These are phyloP conservation scores for Cryptocephalus moraei DNA, from an alignment of 2,888 invertebrate species.

Conservation along the genomic window DNA sequence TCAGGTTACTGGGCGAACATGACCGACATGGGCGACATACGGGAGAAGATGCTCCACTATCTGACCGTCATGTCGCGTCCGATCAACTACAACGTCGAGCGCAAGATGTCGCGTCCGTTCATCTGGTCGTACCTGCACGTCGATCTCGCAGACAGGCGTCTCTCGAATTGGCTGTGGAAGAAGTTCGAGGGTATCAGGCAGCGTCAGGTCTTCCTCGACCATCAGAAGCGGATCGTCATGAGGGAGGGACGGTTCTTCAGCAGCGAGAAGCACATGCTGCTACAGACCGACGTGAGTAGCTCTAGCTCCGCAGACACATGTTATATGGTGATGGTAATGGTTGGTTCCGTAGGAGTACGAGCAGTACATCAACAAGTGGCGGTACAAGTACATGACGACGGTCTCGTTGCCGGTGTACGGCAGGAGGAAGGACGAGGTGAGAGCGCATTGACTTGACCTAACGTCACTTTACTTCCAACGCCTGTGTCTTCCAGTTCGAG, in stretches of 20 bases:
- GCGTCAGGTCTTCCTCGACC: conserved; percentile 59
- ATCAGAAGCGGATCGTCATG: conserved; percentile 40
- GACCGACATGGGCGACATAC: conserved; percentile 87
- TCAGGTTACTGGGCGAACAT: conserved; percentile 90
- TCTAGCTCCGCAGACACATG: too few relatives aligned
- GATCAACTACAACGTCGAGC: conserved; percentile 56
- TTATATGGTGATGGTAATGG: too few relatives aligned
- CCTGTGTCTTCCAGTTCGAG: conserved; percentile 36
- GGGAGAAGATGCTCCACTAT: conserved; percentile 89
- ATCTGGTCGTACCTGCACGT: conserved; percentile 96
- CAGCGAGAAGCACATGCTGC: conserved; percentile 21
- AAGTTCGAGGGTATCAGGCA: conserved; percentile 72
- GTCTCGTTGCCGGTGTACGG: conserved; percentile 91
- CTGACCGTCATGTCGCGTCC: conserved; percentile 94
- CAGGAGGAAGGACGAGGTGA: conserved; percentile 67
- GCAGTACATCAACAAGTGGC: conserved; percentile 47
- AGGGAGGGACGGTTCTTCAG: conserved; percentile 19
- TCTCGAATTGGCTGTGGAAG: conserved; percentile 86
- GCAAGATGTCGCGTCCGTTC: conserved; percentile 62
- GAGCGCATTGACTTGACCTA: not conserved
- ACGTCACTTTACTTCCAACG: not conserved
- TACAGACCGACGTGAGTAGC: conserved; percentile 21
- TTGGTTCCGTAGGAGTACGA: conserved; percentile 22
- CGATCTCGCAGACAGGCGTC: conserved; percentile 82
- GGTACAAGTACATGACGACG: conserved; percentile 75